phyloP scores from a whole-genome alignment of 2,797 vertebrate species.

The Aldrovandia affinis region DNA sequence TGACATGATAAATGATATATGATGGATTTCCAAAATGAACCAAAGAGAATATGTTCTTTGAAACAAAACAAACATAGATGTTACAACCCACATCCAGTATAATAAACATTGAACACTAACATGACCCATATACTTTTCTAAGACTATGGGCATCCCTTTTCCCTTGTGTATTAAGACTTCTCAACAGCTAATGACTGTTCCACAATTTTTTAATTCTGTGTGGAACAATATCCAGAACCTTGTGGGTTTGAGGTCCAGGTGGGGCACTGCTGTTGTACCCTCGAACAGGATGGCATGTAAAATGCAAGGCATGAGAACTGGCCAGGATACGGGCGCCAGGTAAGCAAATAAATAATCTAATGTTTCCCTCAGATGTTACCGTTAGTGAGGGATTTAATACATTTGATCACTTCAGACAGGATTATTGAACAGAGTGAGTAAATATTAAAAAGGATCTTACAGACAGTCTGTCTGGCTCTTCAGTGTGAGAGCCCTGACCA shows the following conservation, averaged over 20 bases:
- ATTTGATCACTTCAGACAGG: neutral
- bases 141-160: too few relatives aligned
- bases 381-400: constrained; percentile 14
- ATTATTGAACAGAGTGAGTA: constrained; percentile 18
- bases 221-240: neutral
- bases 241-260: neutral
- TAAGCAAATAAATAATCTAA: neutral
- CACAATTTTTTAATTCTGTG: neutral
- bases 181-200: too few relatives aligned
- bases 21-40: too few relatives aligned
- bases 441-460: constrained; percentile 12
- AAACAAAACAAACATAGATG: too few relatives aligned
- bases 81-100: too few relatives aligned
- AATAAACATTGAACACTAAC: too few relatives aligned
- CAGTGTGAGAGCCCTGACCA: neutral
- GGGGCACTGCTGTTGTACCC: neutral
- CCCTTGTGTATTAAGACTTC: too few relatives aligned
- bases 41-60: too few relatives aligned
- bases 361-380: neutral
- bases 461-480: constrained; percentile 9
- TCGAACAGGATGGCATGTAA: neutral
- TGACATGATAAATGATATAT: too few relatives aligned
- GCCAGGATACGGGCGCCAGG: neutral
- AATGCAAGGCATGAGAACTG: neutral
- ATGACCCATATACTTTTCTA: too few relatives aligned